Conservation (phyloP, 2,888 invertebrate genomes). For the Mamestra brassicae region DNA sequence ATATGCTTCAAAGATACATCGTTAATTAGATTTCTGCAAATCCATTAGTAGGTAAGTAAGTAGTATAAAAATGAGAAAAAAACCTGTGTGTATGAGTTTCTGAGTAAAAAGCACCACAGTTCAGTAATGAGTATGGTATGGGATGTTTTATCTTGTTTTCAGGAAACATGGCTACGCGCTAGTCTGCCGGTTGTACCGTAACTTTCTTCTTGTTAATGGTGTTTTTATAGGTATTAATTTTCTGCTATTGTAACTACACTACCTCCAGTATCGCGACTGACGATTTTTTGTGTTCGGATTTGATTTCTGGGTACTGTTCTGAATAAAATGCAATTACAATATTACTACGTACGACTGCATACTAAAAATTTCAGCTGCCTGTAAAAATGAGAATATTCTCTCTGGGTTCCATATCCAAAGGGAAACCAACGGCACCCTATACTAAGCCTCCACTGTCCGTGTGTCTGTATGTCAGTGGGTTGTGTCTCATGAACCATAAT, state of each 20-base stretch:
- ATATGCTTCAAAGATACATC: not conserved
- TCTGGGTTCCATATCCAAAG: too few relatives aligned
- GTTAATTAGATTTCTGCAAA: not conserved
- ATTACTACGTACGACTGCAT: not conserved
- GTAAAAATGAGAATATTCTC: not conserved
- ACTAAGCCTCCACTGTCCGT: too few relatives aligned
- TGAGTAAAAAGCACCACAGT: conserved; percentile 13
- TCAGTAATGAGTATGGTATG: conserved; percentile 8
- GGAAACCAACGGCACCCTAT: too few relatives aligned
- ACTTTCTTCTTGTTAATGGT: not conserved
- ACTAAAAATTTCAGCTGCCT: not conserved
- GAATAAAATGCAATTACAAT: not conserved
- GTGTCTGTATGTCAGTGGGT: too few relatives aligned
- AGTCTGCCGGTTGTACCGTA: not conserved
- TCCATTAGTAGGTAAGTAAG: not conserved
- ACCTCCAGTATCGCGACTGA: not conserved
- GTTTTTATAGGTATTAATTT: not conserved
- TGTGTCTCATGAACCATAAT: too few relatives aligned
- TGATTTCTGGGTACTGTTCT: not conserved
- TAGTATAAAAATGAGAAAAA: not conserved
- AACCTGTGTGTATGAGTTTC: not conserved
- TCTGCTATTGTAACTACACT: not conserved
- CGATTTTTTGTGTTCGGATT: not conserved
- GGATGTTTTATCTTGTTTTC: conserved; percentile 18
- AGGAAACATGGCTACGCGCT: not conserved